A percentile compares a stretch with the other conserved stretches of the same genome.
Conservation (phyloP, 2,797 vertebrate species). For the Acropternis orthonyx region DNA sequence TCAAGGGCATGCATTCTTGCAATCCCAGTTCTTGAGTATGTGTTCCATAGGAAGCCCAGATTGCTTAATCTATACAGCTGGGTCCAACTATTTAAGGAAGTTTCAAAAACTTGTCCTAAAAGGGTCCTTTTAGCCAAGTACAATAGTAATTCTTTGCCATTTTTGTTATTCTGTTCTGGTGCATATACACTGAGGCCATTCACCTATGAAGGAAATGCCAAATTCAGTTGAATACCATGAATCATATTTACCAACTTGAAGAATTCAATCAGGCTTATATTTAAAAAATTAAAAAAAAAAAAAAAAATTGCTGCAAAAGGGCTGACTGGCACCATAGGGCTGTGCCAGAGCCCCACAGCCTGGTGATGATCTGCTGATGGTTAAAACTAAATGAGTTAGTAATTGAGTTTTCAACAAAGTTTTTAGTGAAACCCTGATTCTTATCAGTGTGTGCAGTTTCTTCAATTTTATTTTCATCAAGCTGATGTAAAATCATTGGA, state of each 20-base stretch:
- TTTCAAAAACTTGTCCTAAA: background rate
- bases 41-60: background rate
- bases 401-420: background rate
- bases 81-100: background rate
- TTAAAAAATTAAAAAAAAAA: background rate
- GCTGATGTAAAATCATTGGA: background rate
- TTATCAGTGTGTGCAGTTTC: background rate
- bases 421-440: background rate
- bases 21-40: background rate
- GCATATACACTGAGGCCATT: rapidly evolving
- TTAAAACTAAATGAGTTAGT: background rate
- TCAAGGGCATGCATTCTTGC: rapidly evolving
- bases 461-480: background rate
- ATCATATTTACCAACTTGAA: background rate
- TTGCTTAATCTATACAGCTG: background rate
- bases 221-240: background rate
- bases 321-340: background rate
- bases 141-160: background rate
- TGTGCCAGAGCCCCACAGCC: background rate
- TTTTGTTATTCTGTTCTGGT: background rate
- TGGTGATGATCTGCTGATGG: background rate
- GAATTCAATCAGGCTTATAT: background rate
- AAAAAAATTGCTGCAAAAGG: background rate
- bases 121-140: background rate
- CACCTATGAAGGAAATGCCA: background rate